phyloP scores from a whole-genome alignment of 2,888 invertebrate genomes.

The Platycheirus albimanus region DNA sequence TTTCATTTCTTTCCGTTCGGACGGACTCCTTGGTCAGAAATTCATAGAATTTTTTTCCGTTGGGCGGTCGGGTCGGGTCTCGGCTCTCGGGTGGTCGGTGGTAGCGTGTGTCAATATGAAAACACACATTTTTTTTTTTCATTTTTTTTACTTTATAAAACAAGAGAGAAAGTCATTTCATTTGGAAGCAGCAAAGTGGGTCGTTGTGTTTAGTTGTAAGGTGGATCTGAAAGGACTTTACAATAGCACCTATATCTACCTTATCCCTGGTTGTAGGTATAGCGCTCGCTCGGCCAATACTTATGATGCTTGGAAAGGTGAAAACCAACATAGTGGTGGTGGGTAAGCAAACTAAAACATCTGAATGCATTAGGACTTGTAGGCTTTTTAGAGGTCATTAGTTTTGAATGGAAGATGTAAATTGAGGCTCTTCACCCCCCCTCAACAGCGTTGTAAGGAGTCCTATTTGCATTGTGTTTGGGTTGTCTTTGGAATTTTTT shows the following conservation, averaged over 20 bases:
- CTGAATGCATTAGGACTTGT: constrained; percentile 24
- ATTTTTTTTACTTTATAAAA: neutral
- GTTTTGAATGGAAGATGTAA: constrained; percentile 32
- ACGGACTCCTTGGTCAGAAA: constrained; percentile 64
- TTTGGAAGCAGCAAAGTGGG: constrained; percentile 44
- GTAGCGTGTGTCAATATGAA: constrained; percentile 61
- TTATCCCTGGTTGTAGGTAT: no score
- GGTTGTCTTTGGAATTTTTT: neutral
- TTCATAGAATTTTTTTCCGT: constrained; percentile 66
- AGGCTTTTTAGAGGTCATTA: constrained; percentile 35
- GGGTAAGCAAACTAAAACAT: constrained; percentile 11
- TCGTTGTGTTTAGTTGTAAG: constrained; percentile 37
- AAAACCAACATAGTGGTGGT: constrained; percentile 3
- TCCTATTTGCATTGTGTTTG: neutral
- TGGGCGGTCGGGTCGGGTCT: no score
- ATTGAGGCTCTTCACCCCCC: constrained; percentile 14
- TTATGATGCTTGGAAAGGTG: neutral
- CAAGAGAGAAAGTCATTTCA: constrained; percentile 23
- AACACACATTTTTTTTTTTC: constrained; percentile 3
- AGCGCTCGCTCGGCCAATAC: neutral
- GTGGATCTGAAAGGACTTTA: constrained; percentile 30
- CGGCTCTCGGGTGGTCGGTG: no score
- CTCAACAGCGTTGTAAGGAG: neutral
- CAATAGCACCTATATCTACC: no score
- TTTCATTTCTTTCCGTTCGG: constrained; percentile 52